Percentiles rank a stretch among this genome's conserved stretches.
phyloP scores from a whole-genome alignment of 2,797 vertebrate genomes.

The Poecilia velifera region DNA sequence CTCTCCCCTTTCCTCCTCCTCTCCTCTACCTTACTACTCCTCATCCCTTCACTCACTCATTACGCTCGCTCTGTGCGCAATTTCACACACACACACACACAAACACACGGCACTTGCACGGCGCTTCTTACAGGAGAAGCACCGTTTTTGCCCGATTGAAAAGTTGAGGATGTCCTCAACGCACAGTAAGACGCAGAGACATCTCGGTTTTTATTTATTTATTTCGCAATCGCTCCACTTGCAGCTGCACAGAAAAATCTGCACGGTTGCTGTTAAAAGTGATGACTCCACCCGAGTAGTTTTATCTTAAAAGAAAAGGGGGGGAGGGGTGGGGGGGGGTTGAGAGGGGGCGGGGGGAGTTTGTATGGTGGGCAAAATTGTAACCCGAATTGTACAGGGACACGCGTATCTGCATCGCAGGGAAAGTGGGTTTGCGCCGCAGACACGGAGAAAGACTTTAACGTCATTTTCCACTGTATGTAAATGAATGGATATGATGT shows the following conservation, averaged over 20 bases:
- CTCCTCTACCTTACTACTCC: slow-evolving; percentile 8
- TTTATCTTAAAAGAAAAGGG: background rate
- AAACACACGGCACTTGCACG: slow-evolving; percentile 15
- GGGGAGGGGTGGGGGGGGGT: too few species aligned
- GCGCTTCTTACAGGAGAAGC: slow-evolving; percentile 10
- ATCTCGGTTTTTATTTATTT: background rate
- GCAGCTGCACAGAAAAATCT: background rate
- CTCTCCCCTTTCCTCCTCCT: background rate
- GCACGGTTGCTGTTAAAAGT: background rate
- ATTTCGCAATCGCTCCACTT: background rate
- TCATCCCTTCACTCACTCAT: slow-evolving; percentile 52
- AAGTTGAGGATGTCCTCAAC: slow-evolving; percentile 16
- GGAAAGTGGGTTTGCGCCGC: slow-evolving; percentile 53
- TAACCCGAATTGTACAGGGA: background rate
- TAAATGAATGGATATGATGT: slow-evolving; percentile 11
- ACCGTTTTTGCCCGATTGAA: background rate
- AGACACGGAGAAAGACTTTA: slow-evolving; percentile 3
- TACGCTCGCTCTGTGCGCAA: slow-evolving; percentile 48
- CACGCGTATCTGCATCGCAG: slow-evolving; percentile 5
- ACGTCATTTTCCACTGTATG: slow-evolving; percentile 2
- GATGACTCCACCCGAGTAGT: slow-evolving; percentile 3
- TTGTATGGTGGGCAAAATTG: background rate
- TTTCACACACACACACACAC: slow-evolving; percentile 24
- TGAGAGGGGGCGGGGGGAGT: too few species aligned
- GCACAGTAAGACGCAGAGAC: background rate